These are phyloP conservation scores for Amphiprion ocellaris DNA, from an alignment of 2,113 vertebrate genomes.

Conservation along the genomic window DNA sequence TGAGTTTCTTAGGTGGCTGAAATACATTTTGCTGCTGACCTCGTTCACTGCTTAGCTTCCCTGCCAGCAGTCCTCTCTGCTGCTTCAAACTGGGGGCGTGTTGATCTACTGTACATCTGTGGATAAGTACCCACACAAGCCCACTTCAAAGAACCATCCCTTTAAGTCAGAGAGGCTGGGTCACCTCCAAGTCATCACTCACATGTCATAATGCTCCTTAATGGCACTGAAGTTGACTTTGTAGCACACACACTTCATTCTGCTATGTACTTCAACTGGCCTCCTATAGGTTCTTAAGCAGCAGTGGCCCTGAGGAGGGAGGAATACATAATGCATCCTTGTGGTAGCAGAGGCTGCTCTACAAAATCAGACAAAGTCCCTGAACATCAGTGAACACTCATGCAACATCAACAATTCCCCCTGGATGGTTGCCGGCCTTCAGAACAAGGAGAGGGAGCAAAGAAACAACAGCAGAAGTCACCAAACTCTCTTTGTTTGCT, in stretches of 20 bases:
- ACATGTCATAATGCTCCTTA: not conserved
- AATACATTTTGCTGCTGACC: no score
- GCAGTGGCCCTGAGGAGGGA: conserved; percentile 39
- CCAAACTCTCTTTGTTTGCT: conserved; percentile 39
- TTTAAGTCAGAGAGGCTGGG: not conserved
- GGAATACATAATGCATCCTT: conserved; percentile 65
- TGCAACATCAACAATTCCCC: conserved; percentile 52
- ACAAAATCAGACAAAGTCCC: conserved; percentile 67
- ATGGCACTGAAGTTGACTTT: not conserved
- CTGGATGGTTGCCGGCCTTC: conserved; percentile 46
- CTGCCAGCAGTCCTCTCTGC: no score
- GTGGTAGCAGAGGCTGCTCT: conserved; percentile 43
- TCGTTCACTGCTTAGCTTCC: no score
- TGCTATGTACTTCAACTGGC: conserved; percentile 18
- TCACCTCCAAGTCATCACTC: not conserved
- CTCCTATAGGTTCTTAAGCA: conserved; percentile 46
- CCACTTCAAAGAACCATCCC: no score
- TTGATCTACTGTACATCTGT: no score
- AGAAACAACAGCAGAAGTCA: conserved; percentile 54
- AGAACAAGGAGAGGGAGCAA: conserved; percentile 39
- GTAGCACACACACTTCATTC: not conserved
- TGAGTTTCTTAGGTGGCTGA: no score
- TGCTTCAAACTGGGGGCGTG: no score
- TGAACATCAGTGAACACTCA: conserved; percentile 67
- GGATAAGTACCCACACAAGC: no score